Conservation (phyloP, 1,140 invertebrate genomes). For the Hydropsyche tenuis region DNA sequence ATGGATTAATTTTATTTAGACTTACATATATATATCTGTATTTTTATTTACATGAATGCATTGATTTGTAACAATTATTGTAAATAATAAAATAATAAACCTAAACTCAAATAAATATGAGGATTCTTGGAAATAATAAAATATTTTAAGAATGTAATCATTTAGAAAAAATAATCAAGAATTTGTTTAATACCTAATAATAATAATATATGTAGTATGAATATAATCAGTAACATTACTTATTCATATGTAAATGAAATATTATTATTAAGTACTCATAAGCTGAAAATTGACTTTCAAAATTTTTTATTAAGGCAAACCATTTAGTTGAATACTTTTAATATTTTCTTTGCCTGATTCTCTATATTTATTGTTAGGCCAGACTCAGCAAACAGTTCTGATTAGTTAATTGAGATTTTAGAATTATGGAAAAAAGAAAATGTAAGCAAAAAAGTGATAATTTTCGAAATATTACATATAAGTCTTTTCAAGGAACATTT, state of each 20-base stretch:
- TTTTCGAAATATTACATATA: not conserved
- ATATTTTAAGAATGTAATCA: not conserved
- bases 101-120: conserved; percentile 4
- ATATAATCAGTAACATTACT: not conserved
- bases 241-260: not conserved
- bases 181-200: not conserved
- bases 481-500: not conserved
- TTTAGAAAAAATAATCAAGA: not conserved
- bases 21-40: not conserved
- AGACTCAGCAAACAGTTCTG: not conserved
- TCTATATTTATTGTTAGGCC: not conserved
- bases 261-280: conserved; percentile 19
- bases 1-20: not conserved
- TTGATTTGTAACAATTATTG: no score
- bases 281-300: conserved; percentile 23
- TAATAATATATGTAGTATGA: not conserved
- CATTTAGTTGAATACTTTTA: not conserved
- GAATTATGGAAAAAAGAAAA: not conserved
- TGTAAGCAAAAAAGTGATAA: not conserved
- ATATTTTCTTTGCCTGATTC: not conserved
- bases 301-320: conserved; percentile 20
- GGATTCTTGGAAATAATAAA: not conserved
- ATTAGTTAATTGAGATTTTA: not conserved
- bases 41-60: no score
- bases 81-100: not conserved